phyloP scores from a whole-genome alignment of 2,797 vertebrate genomes.

The Delichon dasypus region DNA sequence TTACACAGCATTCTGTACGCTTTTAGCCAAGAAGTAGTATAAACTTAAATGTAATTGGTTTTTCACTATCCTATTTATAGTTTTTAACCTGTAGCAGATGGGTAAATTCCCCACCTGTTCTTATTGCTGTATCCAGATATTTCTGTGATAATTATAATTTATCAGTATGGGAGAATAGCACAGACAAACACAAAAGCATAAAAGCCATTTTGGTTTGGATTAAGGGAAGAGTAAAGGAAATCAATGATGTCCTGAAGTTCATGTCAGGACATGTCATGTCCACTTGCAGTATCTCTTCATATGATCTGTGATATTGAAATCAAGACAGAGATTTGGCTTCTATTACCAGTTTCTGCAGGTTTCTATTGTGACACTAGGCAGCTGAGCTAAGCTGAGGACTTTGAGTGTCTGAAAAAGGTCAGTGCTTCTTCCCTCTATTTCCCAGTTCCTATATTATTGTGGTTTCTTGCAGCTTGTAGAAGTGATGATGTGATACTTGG shows the following conservation, averaged over 20 bases:
- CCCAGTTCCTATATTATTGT: neutral
- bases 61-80: neutral
- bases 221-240: neutral
- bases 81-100: constrained; percentile 45
- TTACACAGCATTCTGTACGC: neutral
- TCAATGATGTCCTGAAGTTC: neutral
- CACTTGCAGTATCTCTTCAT: neutral
- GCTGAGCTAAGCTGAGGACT: neutral
- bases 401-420: neutral
- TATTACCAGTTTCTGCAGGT: neutral
- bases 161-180: neutral
- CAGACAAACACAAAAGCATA: neutral
- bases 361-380: neutral
- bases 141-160: constrained; percentile 51
- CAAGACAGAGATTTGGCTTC: neutral
- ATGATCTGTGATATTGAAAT: neutral
- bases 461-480: neutral
- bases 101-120: constrained; percentile 38
- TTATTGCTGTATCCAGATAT: constrained; percentile 33
- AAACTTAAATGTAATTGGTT: neutral
- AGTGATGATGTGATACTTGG: neutral
- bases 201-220: neutral
- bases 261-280: neutral
- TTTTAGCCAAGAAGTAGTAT: neutral
- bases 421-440: neutral